Base-by-base conservation (phyloP, 2,888 invertebrate species). In the Aspidiotus rigidus region DNA sequence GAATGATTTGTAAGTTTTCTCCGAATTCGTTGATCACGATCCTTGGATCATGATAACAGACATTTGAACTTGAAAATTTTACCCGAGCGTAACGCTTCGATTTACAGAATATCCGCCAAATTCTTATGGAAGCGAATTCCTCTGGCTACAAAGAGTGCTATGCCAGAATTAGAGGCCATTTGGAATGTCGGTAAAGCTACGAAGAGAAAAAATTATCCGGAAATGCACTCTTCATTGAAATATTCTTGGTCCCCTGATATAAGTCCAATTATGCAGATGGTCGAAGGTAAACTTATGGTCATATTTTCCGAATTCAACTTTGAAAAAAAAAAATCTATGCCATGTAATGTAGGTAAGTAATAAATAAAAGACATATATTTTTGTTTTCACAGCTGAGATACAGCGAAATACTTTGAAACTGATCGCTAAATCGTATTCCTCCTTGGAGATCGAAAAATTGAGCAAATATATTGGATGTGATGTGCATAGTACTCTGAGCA, bases 101-200 rank as follows among this genome's bases (percentile, higher is more conserved):
- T 49, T 49, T 17, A 10, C 44, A 66, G 66, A 66, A 42, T 66
- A 7, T 66, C 66, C 7, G 66, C 66, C 9, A 66, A 66, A 28
- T 66, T 66, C 44, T 17, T 66, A 57, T 66, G 66, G 66, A 66
- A 66, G 28, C 42, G 66, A n/a, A 66, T 66, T 10, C 66, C 66
- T 10, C 16, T 66, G n/a, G 49, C 66, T 13, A 57, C 66, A 2
- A 66, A 66, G 39, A 66, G 66, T n/a, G 66, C 66, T 28, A n/a
- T 57, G 8, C 13, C 66, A 8, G 66, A 66, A 39, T 57, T 66
- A 28, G 66, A 59, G 42, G 42, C 59, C 5, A 66, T 66, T 49
- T 66, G 66, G 66, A 66, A 57, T 39, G 66, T 66, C 1, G 66
- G 66, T 13, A 57, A 66, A 60, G 66, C 66, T 40, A 66, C 59